Base-by-base conservation (phyloP, 2,888 invertebrate species). In the Tipula lateralis region DNA sequence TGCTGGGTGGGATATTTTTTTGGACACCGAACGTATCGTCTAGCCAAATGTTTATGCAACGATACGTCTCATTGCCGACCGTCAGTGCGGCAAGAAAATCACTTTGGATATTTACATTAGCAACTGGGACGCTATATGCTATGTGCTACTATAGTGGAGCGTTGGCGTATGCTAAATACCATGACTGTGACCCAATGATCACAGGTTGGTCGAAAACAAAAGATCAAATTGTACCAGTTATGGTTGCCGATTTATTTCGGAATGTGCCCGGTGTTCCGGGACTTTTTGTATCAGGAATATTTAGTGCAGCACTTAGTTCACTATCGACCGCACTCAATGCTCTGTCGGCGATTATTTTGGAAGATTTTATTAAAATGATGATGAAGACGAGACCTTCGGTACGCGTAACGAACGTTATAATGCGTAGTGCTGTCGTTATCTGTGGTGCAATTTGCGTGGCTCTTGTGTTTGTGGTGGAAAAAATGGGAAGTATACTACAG, bases 251-350 rank as follows among this genome's bases (percentile, higher is more conserved):
- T 86, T 93, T 94, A 24, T 90, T 97, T 36, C 94, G 95, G 0
- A 91, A 93, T 83, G 91, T 94, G 85, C 96, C 96, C 0, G 97
- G 97, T 0, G 89, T 98, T 80, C 94, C 97, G 0, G 97, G 97
- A 36, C 91, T 97, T 0, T 97, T 97, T 88, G 94, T 97, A 0
- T 96, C 97, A 80, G 97, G 97, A 4, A 94, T 98, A 30, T 97
- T 97, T 88, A 96, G 97, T 89, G 97, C 97, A 7, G 96, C 97
- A 1, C 90, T 98, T 44, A 95, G 95, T 88, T 95, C 95, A 0
- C 92, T 96, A 88, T 96, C 96, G 0, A 96, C 96, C 12, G 95
- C 95, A 0, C 90, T 96, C 0, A 96, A 96, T 87, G 95, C 96
- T 0, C 93, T 96, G 93, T 93, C 96, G 0, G 95, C 95, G 7